A percentile compares a stretch with the other conserved stretches of the same genome.
Conservation (phyloP, 2,797 vertebrate species). For the Pempheris klunzingeri region DNA sequence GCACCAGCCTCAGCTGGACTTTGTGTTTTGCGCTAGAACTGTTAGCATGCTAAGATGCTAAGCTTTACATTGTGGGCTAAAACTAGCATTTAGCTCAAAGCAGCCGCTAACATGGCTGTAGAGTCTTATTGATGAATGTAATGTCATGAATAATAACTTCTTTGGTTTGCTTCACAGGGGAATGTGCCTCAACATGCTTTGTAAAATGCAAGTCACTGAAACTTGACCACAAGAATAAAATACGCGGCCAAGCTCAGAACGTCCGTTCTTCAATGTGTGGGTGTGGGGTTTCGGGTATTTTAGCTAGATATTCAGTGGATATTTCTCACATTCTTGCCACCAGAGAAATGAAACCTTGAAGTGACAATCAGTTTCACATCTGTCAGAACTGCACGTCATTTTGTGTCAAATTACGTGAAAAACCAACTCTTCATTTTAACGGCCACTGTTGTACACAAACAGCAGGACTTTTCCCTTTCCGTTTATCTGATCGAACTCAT, state of each 20-base stretch:
- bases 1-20: no score
- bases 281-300: not conserved
- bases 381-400: conserved; percentile 28
- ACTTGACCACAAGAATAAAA: not conserved
- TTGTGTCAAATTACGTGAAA: no score
- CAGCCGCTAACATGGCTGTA: not conserved
- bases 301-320: not conserved
- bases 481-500: conserved; percentile 10
- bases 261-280: not conserved
- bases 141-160: not conserved
- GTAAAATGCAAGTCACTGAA: not conserved
- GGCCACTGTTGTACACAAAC: not conserved
- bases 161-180: not conserved
- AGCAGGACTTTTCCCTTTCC: conserved; percentile 1
- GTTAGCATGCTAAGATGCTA: not conserved
- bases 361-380: conserved; percentile 31
- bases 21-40: no score
- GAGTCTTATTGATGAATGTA: not conserved
- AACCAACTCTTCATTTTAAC: not conserved
- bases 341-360: not conserved
- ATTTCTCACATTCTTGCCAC: not conserved
- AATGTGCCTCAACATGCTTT: not conserved
- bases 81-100: not conserved
- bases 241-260: not conserved
- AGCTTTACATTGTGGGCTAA: not conserved